phyloP scores from a whole-genome alignment of 53 echinoderm and acorn worm genomes.

The Apostichopus leukothele region DNA sequence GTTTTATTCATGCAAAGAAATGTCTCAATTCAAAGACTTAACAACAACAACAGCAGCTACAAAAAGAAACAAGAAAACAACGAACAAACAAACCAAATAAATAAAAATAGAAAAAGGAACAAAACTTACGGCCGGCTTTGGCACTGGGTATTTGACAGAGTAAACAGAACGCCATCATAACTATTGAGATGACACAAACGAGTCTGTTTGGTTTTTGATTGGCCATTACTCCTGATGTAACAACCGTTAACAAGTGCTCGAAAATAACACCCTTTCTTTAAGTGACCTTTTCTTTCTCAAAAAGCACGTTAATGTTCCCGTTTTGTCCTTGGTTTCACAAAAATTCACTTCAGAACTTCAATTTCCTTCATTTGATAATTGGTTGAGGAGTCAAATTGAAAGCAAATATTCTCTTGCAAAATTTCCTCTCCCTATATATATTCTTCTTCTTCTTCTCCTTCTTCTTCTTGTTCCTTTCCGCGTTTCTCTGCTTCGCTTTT shows the following conservation, averaged over 20 bases:
- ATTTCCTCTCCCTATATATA: not conserved
- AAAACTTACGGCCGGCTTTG: constrained; percentile 26
- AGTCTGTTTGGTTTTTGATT: not conserved
- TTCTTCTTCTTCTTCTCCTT: not conserved
- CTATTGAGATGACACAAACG: constrained; percentile 1
- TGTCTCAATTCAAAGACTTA: too few species aligned
- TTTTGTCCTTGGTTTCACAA: too few species aligned
- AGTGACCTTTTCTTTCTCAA: too few species aligned
- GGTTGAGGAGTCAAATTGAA: not conserved
- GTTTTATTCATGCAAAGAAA: too few species aligned
- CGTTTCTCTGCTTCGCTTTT: not conserved
- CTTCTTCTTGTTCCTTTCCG: not conserved
- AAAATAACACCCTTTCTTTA: too few species aligned
- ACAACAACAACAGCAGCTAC: too few species aligned
- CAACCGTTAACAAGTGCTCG: not conserved
- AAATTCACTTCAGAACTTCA: too few species aligned
- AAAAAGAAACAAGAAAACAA: too few species aligned
- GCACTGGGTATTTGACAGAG: constrained; percentile 36
- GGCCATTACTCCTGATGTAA: constrained; percentile 6
- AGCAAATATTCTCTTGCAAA: not conserved
- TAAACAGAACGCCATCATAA: not conserved
- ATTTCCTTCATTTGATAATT: too few species aligned
- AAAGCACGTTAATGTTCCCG: too few species aligned
- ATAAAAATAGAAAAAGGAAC: not conserved
- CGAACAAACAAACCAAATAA: too few species aligned